phyloP scores from a whole-genome alignment of 2,113 vertebrate genomes.

The Pteronura brasiliensis region DNA sequence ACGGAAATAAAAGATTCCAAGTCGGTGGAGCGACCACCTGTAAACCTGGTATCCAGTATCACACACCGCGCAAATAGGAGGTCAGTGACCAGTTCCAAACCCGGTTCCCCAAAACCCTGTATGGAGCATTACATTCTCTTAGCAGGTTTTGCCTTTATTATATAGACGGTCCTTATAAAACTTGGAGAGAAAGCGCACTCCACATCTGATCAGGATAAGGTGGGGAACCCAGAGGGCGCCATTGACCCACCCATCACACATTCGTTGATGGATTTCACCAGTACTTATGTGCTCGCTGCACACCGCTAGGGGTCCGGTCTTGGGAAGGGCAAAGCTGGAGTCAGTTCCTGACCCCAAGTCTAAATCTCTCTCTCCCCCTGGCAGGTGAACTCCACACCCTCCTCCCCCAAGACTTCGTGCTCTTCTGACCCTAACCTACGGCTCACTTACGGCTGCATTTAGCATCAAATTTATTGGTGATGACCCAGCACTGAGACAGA shows the following conservation, averaged over 20 bases:
- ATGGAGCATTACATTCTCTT: not conserved
- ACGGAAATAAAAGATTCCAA: not conserved
- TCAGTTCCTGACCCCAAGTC: not conserved
- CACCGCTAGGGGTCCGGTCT: not conserved
- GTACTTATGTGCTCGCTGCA: not conserved
- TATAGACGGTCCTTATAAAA: not conserved
- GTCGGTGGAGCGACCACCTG: not conserved
- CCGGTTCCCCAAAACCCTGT: not conserved
- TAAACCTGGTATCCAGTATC: not conserved
- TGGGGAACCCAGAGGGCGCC: not conserved
- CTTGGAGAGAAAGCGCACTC: not conserved
- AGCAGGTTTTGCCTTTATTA: not conserved
- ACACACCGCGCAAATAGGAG: not conserved
- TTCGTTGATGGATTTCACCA: not conserved
- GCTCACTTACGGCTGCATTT: not conserved
- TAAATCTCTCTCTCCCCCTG: not conserved
- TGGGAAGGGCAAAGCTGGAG: not conserved
- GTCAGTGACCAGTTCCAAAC: not conserved
- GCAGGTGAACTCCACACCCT: not conserved
- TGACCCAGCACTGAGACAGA: not conserved
- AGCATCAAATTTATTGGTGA: not conserved
- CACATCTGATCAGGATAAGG: not conserved
- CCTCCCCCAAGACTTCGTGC: not conserved
- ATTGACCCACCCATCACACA: not conserved
- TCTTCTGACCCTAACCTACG: not conserved